Evolutionary conservation across 2,113 vertebrate genomes (phyloP), one percentile per base, ranked within the genome.

Genomic region (Embiotoca jacksoni): DNA sequence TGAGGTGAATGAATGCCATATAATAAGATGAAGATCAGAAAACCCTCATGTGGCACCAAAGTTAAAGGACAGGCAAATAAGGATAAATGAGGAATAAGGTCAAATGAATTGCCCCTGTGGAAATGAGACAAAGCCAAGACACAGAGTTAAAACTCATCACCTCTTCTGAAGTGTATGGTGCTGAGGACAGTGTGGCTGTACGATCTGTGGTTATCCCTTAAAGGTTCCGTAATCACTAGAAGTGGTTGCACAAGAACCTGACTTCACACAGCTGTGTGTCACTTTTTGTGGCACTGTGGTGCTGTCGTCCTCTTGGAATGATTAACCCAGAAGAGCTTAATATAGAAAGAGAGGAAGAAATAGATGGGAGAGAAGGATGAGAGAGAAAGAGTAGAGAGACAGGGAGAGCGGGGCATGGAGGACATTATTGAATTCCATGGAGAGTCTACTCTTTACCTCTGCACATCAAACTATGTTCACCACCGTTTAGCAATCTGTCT

Each of bases 311-410:
- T 94, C 82, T 85, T 92, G 92, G 92, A 94, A 92, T 92, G 92
- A 94, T 94, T 94, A 94, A 91, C 90, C 89, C 87, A 92, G 89
- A 92, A 93, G 88, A 88, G 90, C 92, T 93, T 94, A 89, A 95
- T 92, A 93, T 93, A 94, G 89, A 89, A 89, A 84, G 83, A 67
- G 81, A 82, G 75, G 73, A 88, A 82, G 74, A 75, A 86, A 85
- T 76, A 81, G 72, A 88, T 70, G 74, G 75, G 16, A 87, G 60
- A 74, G 69, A 71, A 61, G 82, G 71, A 83, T 78, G 77, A 74
- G 71, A 82, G 59, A 58, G 56, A 69, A 69, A 73, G 62, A 71
- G 47, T 65, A 23, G 57, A 50, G 70, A 72, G 80, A 62, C 13
- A 75, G 39, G 55, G 76, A 75, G 78, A 83, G 35, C 75, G 77